phyloP scores from a whole-genome alignment of 2,888 invertebrate species.

The Cerceris ruficornis region DNA sequence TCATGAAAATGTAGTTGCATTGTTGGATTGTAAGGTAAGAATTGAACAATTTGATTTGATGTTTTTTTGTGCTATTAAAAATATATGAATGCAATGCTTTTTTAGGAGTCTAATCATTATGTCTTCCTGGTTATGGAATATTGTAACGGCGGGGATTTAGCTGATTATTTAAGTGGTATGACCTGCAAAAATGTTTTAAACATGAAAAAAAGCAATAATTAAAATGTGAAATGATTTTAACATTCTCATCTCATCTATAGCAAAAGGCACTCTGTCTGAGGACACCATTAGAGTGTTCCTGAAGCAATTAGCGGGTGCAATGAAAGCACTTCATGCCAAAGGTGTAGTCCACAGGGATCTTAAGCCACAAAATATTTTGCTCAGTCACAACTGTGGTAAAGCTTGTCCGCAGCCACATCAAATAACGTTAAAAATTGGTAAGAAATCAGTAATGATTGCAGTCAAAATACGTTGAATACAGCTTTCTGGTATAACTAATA shows the following conservation, averaged over 20 bases:
- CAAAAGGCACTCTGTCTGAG: conserved; percentile 97
- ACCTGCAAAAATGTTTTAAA: conserved; percentile 12
- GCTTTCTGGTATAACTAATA: no score
- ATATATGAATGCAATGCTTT: conserved; percentile 5
- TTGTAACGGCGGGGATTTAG: conserved; percentile 99
- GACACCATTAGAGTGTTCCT: conserved; percentile 98
- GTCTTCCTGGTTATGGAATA: conserved; percentile 99
- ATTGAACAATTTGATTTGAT: conserved; percentile 5
- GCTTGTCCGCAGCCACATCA: conserved; percentile 89
- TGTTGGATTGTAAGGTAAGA: conserved; percentile 95
- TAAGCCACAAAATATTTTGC: conserved; percentile 99
- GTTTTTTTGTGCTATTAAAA: neutral
- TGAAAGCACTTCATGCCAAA: conserved; percentile 98
- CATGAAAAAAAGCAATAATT: neutral
- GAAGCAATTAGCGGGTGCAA: conserved; percentile 97
- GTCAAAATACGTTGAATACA: no score
- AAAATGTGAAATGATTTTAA: neutral
- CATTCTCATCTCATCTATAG: conserved; percentile 76
- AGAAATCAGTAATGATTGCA: conserved; percentile 55
- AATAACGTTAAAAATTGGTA: conserved; percentile 97
- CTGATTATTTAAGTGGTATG: conserved; percentile 95
- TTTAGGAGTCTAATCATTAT: conserved; percentile 93
- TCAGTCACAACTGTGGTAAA: conserved; percentile 91
- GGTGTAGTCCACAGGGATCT: conserved; percentile 99
- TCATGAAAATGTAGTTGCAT: conserved; percentile 99